These are phyloP conservation scores for Seriola rivoliana DNA, from an alignment of 2,113 vertebrate genomes.

Conservation along the genomic window DNA sequence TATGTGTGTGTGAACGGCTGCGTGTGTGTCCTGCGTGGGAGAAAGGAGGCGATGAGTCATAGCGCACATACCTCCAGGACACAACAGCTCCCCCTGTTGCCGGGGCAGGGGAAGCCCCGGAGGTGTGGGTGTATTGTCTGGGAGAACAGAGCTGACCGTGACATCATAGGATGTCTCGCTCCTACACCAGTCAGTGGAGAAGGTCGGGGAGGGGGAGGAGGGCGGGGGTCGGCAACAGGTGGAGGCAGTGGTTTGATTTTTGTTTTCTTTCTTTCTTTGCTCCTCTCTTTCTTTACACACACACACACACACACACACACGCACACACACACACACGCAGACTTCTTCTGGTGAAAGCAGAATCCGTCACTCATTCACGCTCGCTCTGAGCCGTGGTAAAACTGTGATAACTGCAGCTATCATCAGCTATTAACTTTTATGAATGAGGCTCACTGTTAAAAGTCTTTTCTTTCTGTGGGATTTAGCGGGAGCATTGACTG, in stretches of 20 bases:
- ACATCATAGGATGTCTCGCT: constrained; percentile 75
- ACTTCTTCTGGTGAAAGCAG: neutral
- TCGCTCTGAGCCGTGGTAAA: constrained; percentile 36
- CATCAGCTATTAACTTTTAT: constrained; percentile 53
- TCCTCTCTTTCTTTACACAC: neutral
- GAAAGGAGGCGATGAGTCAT: constrained; percentile 84
- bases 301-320: neutral
- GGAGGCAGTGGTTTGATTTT: constrained; percentile 43
- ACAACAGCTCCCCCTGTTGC: constrained; percentile 87
- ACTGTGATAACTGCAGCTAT: constrained; percentile 53
- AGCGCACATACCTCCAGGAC: constrained; percentile 79
- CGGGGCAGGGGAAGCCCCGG: constrained; percentile 75
- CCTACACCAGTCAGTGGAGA: constrained; percentile 55
- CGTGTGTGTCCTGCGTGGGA: constrained; percentile 69
- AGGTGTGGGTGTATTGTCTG: constrained; percentile 85
- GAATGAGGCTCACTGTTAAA: constrained; percentile 60
- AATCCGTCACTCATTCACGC: constrained; percentile 14
- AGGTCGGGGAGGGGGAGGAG: constrained; percentile 9
- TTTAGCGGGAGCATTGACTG: constrained; percentile 49
- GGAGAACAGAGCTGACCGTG: constrained; percentile 69
- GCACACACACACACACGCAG: neutral
- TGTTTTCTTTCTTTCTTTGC: neutral
- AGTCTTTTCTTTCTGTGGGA: constrained; percentile 12
- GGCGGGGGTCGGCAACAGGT: constrained; percentile 55
- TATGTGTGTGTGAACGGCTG: constrained; percentile 25